A percentile compares a stretch with the other conserved stretches of the same genome.
Conservation (phyloP, 92 coral and sea anemone species). For the Zoanthus sansibaricus region DNA sequence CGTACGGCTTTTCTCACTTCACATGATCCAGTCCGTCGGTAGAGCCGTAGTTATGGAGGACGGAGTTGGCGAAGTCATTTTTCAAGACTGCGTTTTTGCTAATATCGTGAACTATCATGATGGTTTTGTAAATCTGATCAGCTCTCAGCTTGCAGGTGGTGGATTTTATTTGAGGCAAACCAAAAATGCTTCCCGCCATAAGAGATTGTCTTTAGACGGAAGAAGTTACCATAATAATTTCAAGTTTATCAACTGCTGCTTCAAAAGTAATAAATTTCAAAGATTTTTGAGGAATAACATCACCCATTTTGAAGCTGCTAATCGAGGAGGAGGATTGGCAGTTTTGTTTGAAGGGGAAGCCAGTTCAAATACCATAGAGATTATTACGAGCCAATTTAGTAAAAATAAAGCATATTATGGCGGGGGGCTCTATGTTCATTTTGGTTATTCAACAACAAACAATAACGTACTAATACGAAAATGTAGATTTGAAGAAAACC, state of each 20-base stretch:
- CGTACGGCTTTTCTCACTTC: neutral
- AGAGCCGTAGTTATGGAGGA: conserved; percentile 16
- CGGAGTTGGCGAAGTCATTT: neutral
- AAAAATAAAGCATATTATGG: conserved; percentile 16
- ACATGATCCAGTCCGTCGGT: conserved; percentile 13
- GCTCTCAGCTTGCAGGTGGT: conserved; percentile 8
- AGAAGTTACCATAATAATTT: neutral
- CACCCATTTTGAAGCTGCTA: neutral
- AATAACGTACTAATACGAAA: neutral
- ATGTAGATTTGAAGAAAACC: conserved; percentile 12
- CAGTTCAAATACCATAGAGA: conserved; percentile 6
- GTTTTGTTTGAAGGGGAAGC: conserved; percentile 8
- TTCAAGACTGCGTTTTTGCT: conserved; percentile 18
- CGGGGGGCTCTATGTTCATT: conserved; percentile 15
- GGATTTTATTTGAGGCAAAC: conserved; percentile 16
- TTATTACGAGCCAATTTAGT: neutral
- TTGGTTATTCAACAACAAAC: neutral
- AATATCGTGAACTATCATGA: neutral
- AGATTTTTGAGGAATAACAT: neutral
- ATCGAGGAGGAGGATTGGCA: conserved; percentile 13
- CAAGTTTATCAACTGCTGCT: conserved; percentile 1
- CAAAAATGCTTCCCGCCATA: neutral
- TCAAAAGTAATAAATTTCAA: neutral
- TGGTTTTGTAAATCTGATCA: neutral
- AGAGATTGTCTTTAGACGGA: neutral